These are phyloP conservation scores for Eupithecia dodoneata DNA, from an alignment of 2,888 invertebrate species.

Conservation along the genomic window DNA sequence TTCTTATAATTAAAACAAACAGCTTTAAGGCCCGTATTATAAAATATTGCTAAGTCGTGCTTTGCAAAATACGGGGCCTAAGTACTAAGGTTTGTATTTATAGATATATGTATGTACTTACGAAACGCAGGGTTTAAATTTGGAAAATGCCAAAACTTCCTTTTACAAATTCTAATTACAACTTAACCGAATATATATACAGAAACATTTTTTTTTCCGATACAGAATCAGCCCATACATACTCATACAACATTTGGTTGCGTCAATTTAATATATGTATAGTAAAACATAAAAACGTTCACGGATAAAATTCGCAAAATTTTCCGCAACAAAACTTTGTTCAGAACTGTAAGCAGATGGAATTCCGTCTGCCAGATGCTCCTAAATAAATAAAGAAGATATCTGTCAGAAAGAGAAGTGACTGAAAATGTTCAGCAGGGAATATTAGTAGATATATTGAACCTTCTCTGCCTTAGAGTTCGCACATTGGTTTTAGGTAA, in stretches of 20 bases:
- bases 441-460: background rate
- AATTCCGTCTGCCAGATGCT: conserved; percentile 18
- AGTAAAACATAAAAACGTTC: background rate
- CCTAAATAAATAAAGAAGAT: conserved; percentile 7
- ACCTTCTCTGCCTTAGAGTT: background rate
- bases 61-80: background rate
- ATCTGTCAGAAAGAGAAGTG: background rate
- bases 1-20: too few species aligned
- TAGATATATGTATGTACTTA: too few species aligned
- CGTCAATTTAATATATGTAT: background rate
- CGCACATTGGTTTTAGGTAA: background rate
- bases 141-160: too few species aligned
- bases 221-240: too few species aligned
- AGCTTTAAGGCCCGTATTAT: background rate
- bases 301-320: background rate
- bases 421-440: background rate
- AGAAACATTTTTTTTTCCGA: too few species aligned
- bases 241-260: too few species aligned
- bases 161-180: too few species aligned
- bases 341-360: conserved; percentile 1
- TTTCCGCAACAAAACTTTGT: conserved; percentile 16
- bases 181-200: too few species aligned
- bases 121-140: too few species aligned
- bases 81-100: background rate
- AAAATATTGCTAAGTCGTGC: background rate